Evolutionary conservation across 2,888 invertebrate genomes (phyloP), one percentile per base, ranked within the genome.

Genomic region (Podotricha telesiphe): DNA sequence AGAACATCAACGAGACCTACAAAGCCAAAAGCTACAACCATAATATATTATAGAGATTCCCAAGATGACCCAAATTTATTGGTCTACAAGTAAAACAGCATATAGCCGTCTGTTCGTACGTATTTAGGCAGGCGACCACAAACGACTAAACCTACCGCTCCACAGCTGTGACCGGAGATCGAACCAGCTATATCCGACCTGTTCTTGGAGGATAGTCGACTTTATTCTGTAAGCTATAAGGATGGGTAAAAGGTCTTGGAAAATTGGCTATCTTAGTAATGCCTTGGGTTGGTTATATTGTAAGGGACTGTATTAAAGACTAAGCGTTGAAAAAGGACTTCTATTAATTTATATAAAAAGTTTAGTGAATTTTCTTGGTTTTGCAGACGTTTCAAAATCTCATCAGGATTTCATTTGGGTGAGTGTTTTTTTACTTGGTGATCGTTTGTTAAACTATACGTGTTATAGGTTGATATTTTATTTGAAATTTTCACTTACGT

Each of bases 121-220:
- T 85, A 85, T 87, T 87, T 86, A 86, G 86, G 80, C 82, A 77
- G 79, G 65, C 77, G 75, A 86, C 88, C 88, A 77, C 88, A 86
- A 87, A 86, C 81, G 82, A 79, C 82, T 82, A 80, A 82, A 80
- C 83, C 85, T 81, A 83, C 81, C 78, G 77, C 78, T 79, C 81
- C 81, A 71, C 88, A 88, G 86, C 85, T 88, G 88, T 75, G 86
- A 76, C 87, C 75, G 64, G 50, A 22, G 47, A 48, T 48, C 45
- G 28, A 47, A 65, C 75, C 68, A 69, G 20, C 47, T 8, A 62
- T 55, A 19, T 13, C 13, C 48, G 68, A 73, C 10, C 67, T 40
- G 7, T 0, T 5, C 5, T 19, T 37, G 13, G 2, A 7, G 15
- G 45, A 73, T 67, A 56, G 6, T 67, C 13, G 65, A 56, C 67